Base-by-base conservation (phyloP, 2,797 vertebrate genomes). In the Stomatorhinus walkeri region DNA sequence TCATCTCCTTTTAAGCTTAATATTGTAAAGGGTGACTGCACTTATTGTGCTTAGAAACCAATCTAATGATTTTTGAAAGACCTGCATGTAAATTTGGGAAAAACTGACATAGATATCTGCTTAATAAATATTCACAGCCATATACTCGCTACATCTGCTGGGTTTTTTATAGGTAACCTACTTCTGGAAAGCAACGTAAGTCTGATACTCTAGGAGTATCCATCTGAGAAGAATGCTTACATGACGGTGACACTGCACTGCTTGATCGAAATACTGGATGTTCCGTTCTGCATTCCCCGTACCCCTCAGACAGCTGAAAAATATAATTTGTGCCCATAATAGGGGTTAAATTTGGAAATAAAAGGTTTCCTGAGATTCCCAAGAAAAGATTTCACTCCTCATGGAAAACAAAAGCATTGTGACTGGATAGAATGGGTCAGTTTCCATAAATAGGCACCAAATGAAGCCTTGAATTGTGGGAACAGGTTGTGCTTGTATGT, bases 91-190 rank as follows among this genome's bases (percentile, higher is more conserved):
- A 12, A 48, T 3, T 48, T 22, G 46, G 72, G 7, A 4, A 43
- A 84, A 51, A 14, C 28, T 72, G 64, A 72, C 64, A 36, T 84
- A 49, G n/a, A 84, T 56, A 87, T 54, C 49, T n/a, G 49, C 5
- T 87, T 36, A 84, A 46, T 48, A 52, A 87, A 87, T 87, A 87
- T 87, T 87, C 28, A 87, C 28, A 59, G 52, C 52, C 49, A 87
- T 19, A 87, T 87, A 54, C 85, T 59, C 4, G 52, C 28, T 87
- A 56, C 49, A 56, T 28, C 49, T 87, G 49, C 52, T 40, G 3
- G 28, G 0, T 54, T 87, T 28, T 85, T 86, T 87, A 32, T 86
- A 54, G 52, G 85, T 87, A 87, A 87, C 85, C 85, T 87, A 87
- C 85, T 87, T 87, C 49, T 87, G 49, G 24, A 86, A 36, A 54